Base-by-base conservation (phyloP, 2,113 vertebrate species). In the Engraulis encrasicolus region DNA sequence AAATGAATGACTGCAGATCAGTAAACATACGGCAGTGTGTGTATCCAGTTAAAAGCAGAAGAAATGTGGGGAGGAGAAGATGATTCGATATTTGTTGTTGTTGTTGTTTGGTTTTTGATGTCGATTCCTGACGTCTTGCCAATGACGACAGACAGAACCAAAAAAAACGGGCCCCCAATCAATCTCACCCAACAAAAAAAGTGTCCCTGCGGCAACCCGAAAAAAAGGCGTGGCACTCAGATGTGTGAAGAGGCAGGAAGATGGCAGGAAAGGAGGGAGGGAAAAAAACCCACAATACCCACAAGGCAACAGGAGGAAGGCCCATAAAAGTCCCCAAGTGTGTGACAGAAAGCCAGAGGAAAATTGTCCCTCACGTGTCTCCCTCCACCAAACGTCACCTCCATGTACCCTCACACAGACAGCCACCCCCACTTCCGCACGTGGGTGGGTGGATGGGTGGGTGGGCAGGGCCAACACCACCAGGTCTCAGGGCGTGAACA, bases 401-500 rank as follows among this genome's bases (percentile, higher is more conserved):
- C 95, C 85, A 9, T 34, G 66, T 74, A 31, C 66, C 2, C 66
- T 9, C 58, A 23, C 11, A 11, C n/a, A n/a, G n/a, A n/a, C n/a
- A n/a, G n/a, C n/a, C n/a, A n/a, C n/a, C n/a, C n/a, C n/a, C n/a
- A n/a, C n/a, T n/a, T n/a, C n/a, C n/a, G n/a, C 19, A 5, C 54
- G 52, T 18, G 52, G 52, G 54, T 27, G 94, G 90, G 91, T 91
- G n/a, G n/a, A n/a, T n/a, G n/a, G n/a, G n/a, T n/a, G n/a, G n/a
- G n/a, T n/a, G n/a, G n/a, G n/a, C n/a, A n/a, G n/a, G n/a, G n/a
- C n/a, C n/a, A n/a, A n/a, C n/a, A n/a, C n/a, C n/a, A n/a, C n/a
- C n/a, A n/a, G 92, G 91, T 15, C 93, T 99, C 97, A 99, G 94
- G 98, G 97, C 91, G 98, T 99, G 98, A 99, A 97, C 97, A 97